Base-by-base conservation (phyloP, 2,797 vertebrate genomes). In the Hozukius guyotensis region DNA sequence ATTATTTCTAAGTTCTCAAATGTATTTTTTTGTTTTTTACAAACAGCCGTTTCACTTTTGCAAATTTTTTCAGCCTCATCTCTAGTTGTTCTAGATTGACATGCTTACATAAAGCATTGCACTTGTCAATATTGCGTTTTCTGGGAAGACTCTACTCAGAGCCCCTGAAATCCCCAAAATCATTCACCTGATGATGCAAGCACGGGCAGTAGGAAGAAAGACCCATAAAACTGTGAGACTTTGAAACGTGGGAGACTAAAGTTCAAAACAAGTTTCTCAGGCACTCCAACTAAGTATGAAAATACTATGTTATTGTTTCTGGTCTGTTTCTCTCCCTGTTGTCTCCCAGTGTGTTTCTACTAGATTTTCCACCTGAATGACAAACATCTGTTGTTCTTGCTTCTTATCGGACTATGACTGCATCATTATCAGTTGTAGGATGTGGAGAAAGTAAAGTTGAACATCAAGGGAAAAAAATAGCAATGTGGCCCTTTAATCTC, bases 101-200 rank as follows among this genome's bases (percentile, higher is more conserved):
- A 57, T 57, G 27, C 36, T 18, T 9, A 20, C 8, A 61, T 16
- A n/a, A 22, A 32, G 31, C 3, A 20, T n/a, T 38, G 29, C 11
- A 22, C 53, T 18, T 38, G 71, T 27, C 31, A 42, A 61, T 27
- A 71, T n/a, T 42, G 18, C 14, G 25, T 31, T 72, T 67, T 14
- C 49, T 73, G 46, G 5, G 25, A 66, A 59, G 10, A 34, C 34
- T 77, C 10, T 32, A 36, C 29, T 72, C 61, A 25, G 8, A 70
- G 24, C 2, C 1, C 29, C n/a, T 34, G 12, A 49, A 38, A 62
- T 73, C 34, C 52, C 52, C 59, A 20, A 61, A 68, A 74, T 72
- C 27, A 16, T 70, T 57, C 18, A 46, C 24, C 59, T 60, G 42
- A 82, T 85, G 80, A 87, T 82, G 82, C 62, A 82, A 82, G 34